Conservation (phyloP, 2,113 vertebrate species). For the Pedetes capensis region DNA sequence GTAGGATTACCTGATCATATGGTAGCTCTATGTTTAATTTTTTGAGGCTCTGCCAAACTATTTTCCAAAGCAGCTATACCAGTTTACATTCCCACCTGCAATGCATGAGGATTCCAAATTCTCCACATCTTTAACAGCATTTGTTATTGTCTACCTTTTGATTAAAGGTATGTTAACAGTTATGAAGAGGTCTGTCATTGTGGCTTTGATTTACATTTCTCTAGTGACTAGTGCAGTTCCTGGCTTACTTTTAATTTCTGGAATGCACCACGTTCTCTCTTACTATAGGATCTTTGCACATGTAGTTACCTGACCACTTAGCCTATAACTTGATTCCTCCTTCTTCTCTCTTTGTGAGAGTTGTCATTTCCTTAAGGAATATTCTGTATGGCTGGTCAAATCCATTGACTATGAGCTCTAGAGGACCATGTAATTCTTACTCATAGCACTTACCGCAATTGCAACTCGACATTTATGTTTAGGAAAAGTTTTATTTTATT, state of each 20-base stretch:
- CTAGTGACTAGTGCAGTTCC: background rate
- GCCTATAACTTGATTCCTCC: background rate
- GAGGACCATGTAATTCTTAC: background rate
- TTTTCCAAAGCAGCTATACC: background rate
- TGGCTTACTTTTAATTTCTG: constrained; percentile 17
- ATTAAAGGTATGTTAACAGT: background rate
- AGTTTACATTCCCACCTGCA: background rate
- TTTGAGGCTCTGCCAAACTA: background rate
- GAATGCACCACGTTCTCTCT: background rate
- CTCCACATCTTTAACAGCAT: background rate
- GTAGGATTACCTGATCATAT: background rate
- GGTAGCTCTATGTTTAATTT: background rate
- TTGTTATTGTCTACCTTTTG: background rate
- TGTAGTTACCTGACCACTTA: background rate
- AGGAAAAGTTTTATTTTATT: background rate
- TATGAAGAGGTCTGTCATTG: background rate
- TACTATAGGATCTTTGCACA: background rate
- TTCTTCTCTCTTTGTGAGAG: background rate
- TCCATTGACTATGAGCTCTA: background rate
- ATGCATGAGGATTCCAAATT: background rate
- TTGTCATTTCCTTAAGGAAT: background rate
- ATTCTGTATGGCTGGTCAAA: background rate
- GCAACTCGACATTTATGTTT: background rate
- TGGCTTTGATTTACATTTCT: constrained; percentile 19
- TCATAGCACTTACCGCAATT: background rate